Conservation (phyloP, 2,888 invertebrate genomes). For the Melanostoma scalare region DNA sequence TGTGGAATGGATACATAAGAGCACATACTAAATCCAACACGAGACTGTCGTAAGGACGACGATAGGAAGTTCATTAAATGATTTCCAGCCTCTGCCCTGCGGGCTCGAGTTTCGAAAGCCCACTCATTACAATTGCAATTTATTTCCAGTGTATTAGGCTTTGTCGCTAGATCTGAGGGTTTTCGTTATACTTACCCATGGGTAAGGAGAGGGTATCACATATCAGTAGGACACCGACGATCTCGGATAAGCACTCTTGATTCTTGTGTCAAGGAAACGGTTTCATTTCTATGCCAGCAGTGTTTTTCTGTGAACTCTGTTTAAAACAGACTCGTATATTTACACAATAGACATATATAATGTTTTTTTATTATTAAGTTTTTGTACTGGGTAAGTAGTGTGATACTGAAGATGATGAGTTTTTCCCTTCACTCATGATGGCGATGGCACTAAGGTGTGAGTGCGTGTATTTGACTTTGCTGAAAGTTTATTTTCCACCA, state of each 20-base stretch:
- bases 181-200: conserved; percentile 2
- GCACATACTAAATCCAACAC: conserved; percentile 6
- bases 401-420: conserved; percentile 58
- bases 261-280: conserved; percentile 67
- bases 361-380: background rate
- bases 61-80: conserved; percentile 70
- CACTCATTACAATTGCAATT: conserved; percentile 72
- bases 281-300: conserved; percentile 69
- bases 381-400: conserved; percentile 24
- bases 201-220: conserved; percentile 27
- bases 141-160: conserved; percentile 72
- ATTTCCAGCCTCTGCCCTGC: conserved; percentile 45
- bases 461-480: conserved; percentile 63
- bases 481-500: conserved; percentile 62
- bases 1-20: background rate
- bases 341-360: too few relatives aligned
- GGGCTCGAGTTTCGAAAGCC: conserved; percentile 57
- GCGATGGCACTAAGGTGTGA: background rate
- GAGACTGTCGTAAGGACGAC: conserved; percentile 33
- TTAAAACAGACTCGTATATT: background rate
- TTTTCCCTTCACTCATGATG: conserved; percentile 34
- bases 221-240: conserved; percentile 48
- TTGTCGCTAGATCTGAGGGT: conserved; percentile 56
- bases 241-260: conserved; percentile 68
- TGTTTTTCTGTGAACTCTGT: conserved; percentile 49